Conservation (phyloP, 1,140 invertebrate genomes). For the Plutomurus gul region DNA sequence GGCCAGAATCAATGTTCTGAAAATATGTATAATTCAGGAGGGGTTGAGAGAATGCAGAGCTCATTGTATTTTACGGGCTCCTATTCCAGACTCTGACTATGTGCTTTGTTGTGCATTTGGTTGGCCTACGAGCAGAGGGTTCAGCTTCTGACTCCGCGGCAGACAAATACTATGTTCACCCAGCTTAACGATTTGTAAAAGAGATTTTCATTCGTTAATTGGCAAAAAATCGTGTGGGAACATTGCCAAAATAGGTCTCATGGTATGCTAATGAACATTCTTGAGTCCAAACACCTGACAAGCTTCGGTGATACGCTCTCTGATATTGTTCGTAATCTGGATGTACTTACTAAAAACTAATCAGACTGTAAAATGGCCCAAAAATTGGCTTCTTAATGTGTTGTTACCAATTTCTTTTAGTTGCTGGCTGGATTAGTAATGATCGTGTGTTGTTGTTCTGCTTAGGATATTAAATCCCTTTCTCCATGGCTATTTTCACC, state of each 20-base stretch:
- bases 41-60: not conserved
- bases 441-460: too few relatives aligned
- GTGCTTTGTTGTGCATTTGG: not conserved
- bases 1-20: constrained; percentile 24
- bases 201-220: constrained; percentile 44
- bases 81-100: not conserved
- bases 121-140: not conserved
- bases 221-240: constrained; percentile 38
- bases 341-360: not conserved
- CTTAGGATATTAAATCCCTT: too few relatives aligned
- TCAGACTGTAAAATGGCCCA: not conserved
- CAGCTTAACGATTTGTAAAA: constrained; percentile 35
- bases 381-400: not conserved
- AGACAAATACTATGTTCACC: constrained; percentile 21
- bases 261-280: constrained; percentile 52
- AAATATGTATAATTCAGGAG: constrained; percentile 24
- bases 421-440: not conserved
- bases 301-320: not conserved
- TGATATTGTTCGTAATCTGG: not conserved
- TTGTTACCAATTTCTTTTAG: not conserved
- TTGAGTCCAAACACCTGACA: constrained; percentile 42
- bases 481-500: too few relatives aligned
- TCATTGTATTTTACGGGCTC: not conserved
- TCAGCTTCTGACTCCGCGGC: not conserved
- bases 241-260: constrained; percentile 9